These are phyloP conservation scores for Pectinophora gossypiella DNA, from an alignment of 1,140 invertebrate genomes.

Conservation along the genomic window DNA sequence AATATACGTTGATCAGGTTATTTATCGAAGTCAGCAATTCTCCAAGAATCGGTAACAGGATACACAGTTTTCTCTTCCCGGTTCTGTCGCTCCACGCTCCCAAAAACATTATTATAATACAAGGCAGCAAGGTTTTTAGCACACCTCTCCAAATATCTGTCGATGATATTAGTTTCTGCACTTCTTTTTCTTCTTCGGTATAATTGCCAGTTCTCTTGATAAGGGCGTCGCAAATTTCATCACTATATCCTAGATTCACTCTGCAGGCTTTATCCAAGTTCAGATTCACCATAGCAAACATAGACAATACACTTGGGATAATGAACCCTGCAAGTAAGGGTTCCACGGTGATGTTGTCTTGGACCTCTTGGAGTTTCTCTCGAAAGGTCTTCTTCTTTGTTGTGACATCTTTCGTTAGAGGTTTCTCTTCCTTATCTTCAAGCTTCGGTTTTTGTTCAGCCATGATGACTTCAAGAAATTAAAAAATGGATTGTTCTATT, in stretches of 20 bases:
- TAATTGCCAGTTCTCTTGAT: slow-evolving; percentile 61
- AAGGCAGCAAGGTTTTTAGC: slow-evolving; percentile 75
- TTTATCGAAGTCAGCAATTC: slow-evolving; percentile 85
- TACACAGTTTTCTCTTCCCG: slow-evolving; percentile 86
- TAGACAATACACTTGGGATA: slow-evolving; percentile 75
- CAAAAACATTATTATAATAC: slow-evolving; percentile 77
- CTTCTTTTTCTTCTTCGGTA: slow-evolving; percentile 64
- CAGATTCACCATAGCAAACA: slow-evolving; percentile 75
- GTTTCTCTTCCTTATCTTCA: slow-evolving; percentile 47
- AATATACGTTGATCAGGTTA: slow-evolving; percentile 86
- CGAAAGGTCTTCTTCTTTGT: slow-evolving; percentile 32
- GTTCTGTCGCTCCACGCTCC: slow-evolving; percentile 81
- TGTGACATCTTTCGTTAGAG: slow-evolving; percentile 36
- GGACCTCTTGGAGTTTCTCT: slow-evolving; percentile 47
- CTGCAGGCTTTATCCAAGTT: slow-evolving; percentile 79
- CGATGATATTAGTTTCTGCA: slow-evolving; percentile 74
- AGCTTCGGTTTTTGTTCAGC: slow-evolving; percentile 38
- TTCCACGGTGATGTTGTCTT: slow-evolving; percentile 75
- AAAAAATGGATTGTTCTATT: not conserved
- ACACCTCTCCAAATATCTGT: slow-evolving; percentile 76
- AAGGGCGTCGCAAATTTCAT: slow-evolving; percentile 74
- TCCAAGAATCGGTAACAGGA: slow-evolving; percentile 87
- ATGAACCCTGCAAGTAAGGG: slow-evolving; percentile 76
- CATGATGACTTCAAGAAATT: slow-evolving; percentile 28
- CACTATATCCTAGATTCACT: slow-evolving; percentile 74